Evolutionary conservation across 2,888 invertebrate genomes (phyloP).

Genomic region (Rotaria magnacalcarata): DNA sequence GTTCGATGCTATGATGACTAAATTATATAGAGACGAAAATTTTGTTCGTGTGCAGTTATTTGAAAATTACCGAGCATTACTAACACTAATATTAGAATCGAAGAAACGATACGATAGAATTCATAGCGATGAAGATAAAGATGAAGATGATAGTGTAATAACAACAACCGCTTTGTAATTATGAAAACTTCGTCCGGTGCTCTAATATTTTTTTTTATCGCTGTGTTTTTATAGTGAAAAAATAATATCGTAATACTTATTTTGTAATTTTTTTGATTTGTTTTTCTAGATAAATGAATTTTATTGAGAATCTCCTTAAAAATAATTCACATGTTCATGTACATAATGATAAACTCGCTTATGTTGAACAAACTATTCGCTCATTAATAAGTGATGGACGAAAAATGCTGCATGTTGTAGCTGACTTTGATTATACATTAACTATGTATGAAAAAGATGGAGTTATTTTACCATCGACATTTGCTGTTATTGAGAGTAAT

Average conservation of each 20-base stretch:
- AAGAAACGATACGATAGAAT: background rate
- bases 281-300: background rate
- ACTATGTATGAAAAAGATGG: constrained; percentile 61
- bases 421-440: constrained; percentile 83
- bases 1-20: constrained; percentile 87
- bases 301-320: background rate
- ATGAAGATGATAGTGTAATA: background rate
- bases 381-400: constrained; percentile 65
- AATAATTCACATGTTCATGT: background rate
- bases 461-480: constrained; percentile 47
- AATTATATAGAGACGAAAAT: constrained; percentile 87
- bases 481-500: background rate
- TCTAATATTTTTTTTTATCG: background rate
- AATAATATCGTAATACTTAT: background rate
- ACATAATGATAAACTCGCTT: background rate
- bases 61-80: constrained; percentile 70
- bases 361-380: constrained; percentile 64
- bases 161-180: background rate
- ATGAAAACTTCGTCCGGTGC: background rate
- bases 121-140: background rate
- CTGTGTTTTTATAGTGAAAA: background rate
- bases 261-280: background rate
- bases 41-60: constrained; percentile 93
- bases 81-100: constrained; percentile 49
- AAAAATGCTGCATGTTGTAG: constrained; percentile 72